A percentile compares a stretch with the other conserved stretches of the same genome.
Conservation (phyloP, 2,888 invertebrate species). For the Diplolepis rosae region DNA sequence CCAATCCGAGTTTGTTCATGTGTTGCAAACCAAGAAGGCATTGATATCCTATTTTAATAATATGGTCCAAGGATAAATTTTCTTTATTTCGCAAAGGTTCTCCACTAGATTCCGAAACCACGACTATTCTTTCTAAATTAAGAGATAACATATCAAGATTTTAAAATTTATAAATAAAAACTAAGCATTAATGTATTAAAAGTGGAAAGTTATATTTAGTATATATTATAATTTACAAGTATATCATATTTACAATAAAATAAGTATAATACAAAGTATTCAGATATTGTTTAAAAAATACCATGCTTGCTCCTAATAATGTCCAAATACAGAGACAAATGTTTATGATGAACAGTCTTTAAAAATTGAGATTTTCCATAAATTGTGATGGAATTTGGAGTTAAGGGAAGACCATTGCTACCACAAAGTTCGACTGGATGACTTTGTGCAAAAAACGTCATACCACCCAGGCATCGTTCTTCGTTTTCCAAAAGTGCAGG, state of each 20-base stretch:
- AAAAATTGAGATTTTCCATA: conserved; percentile 90
- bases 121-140: conserved; percentile 84
- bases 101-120: conserved; percentile 87
- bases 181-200: too few relatives aligned
- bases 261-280: conserved; percentile 8
- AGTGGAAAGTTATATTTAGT: too few relatives aligned
- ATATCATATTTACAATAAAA: too few relatives aligned
- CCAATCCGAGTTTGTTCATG: conserved; percentile 83
- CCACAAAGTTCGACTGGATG: conserved; percentile 95
- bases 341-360: conserved; percentile 84
- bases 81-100: conserved; percentile 77
- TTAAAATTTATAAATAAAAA: too few relatives aligned
- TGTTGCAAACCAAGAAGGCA: conserved; percentile 83
- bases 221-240: too few relatives aligned
- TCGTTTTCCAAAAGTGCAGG: conserved; percentile 73
- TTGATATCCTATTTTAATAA: conserved; percentile 83
- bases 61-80: conserved; percentile 74
- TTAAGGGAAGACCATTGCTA: conserved; percentile 95
- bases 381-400: conserved; percentile 96
- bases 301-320: conserved; percentile 96
- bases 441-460: conserved; percentile 92
- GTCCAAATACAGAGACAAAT: conserved; percentile 93
- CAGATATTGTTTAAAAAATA: conserved; percentile 69
- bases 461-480: conserved; percentile 83
- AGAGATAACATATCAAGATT: neutral